Base-by-base conservation (phyloP, 2,113 vertebrate species). In the Oenanthe oenanthe region DNA sequence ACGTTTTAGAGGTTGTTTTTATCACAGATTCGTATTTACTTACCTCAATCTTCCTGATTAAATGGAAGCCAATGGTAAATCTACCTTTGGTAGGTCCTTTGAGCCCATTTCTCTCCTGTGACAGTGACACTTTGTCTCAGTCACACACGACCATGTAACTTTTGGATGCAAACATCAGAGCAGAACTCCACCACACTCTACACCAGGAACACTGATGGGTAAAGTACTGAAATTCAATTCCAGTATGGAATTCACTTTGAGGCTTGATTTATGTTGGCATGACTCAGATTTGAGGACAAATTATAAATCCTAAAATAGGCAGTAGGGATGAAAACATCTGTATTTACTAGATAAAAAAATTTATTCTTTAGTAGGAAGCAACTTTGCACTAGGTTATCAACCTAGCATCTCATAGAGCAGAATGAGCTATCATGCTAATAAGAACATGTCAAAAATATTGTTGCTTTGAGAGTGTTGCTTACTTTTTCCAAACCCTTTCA, bases 271-370 rank as follows among this genome's bases (percentile, higher is more conserved):
- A 8, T 67, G 50, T 68, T 56, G 40, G 13, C 36, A 31, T 36
- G 91, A 28, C 60, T 89, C 45, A 91, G 45, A 61, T 92, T 40
- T 42, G 57, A 81, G 50, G 65, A 68, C 38, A 93, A 58, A 29
- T 13, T 50, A 36, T 71, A 66, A 92, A 65, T 17, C 61, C 47
- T 88, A 53, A 92, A 68, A 66, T 22, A 89, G 26, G 58, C 54
- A 79, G 31, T 9, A 65, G 38, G n/a, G 26, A 70, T 93, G 24
- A 61, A 89, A 88, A 85, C 17, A 43, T 85, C 68, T 85, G 31
- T 82, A 70, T 66, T 45, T 47, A 25, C 10, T 36, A 68, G 81
- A 91, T 73, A 97, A 85, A 66, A 81, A 89, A 85, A 89, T 76
- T 45, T 91, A 66, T 92, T 89, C 66, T 82, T 88, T 66, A 63